Base-by-base conservation (phyloP, 2,888 invertebrate species). In the Cerastis leucographa region DNA sequence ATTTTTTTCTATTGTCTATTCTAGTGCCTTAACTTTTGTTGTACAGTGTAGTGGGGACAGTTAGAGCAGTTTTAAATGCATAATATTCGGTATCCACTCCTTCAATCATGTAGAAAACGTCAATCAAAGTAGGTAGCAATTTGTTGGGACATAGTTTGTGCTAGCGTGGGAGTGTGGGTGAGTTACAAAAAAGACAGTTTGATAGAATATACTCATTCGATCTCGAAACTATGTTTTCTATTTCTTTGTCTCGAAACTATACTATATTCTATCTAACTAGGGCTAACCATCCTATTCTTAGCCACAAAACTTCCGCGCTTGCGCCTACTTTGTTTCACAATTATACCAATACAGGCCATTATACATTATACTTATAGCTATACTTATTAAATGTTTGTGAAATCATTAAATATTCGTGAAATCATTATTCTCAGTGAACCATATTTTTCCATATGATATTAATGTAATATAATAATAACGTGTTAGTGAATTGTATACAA, bases 11-110 rank as follows among this genome's bases (percentile, higher is more conserved):
- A 78, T 71, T 74, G 80, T 85, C 78, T 85, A 83, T 88, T 81
- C 87, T 84, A 88, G 92, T 92, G 92, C 92, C 92, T 92, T 92
- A 92, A 80, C 82, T 76, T 88, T 84, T 81, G 72, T 84, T 86
- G 64, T 76, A 82, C 80, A 84, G 74, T 85, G 68, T 56, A 68
- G 51, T 83, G 61, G 62, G 8, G n/a, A 49, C 35, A 46, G 42
- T 75, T 62, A 62, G 66, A 46, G 51, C 46, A n/a, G 17, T 56
- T 62, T 59, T 14, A 12, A 42, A 71, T 61, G 68, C 54, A 56
- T 71, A 54, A 44, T 64, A 29, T 59, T 76, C 1, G 25, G 22
- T 49, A 25, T 51, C 22, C n/a, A 54, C 22, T 64, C 17, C 70
- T 46, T 7, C 19, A 70, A 44, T 71, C 4, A n/a, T 59, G 8